Conservation (phyloP, 2,797 vertebrate species). For the Xiphorhynchus erythropygius region DNA sequence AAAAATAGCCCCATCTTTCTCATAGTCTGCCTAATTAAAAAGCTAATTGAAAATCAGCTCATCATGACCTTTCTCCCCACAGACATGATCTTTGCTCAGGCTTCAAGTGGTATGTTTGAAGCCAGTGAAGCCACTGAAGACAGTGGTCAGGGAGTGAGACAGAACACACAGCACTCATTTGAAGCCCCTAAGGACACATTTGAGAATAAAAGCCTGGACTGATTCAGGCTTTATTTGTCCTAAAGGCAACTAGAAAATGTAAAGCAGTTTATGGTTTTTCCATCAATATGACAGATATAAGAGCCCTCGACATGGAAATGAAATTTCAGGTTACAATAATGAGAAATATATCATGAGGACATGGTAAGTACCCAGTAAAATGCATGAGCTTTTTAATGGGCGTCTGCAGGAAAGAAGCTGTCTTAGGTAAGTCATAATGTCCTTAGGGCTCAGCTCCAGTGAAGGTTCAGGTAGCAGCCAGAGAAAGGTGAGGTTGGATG, state of each 20-base stretch:
- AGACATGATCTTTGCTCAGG: neutral
- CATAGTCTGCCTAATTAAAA: neutral
- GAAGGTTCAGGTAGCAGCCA: neutral
- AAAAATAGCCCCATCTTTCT: neutral
- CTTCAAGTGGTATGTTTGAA: neutral
- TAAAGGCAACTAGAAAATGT: neutral
- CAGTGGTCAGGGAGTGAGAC: neutral
- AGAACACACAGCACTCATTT: neutral
- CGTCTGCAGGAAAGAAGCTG: neutral
- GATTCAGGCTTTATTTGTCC: neutral
- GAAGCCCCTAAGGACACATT: neutral
- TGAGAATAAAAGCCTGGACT: neutral
- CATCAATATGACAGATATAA: neutral
- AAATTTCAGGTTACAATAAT: slow-evolving; percentile 34
- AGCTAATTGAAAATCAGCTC: neutral
- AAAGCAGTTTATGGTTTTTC: neutral
- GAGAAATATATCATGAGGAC: neutral
- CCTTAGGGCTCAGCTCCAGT: neutral
- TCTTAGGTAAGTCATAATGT: neutral
- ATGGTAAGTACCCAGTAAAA: neutral
- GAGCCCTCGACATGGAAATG: neutral
- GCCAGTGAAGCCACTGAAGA: neutral
- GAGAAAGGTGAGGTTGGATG: neutral
- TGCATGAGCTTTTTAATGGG: neutral
- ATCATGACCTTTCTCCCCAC: neutral